These are phyloP conservation scores for Aspidoscelis tigris DNA, from an alignment of 2,113 vertebrate genomes.

Conservation along the genomic window DNA sequence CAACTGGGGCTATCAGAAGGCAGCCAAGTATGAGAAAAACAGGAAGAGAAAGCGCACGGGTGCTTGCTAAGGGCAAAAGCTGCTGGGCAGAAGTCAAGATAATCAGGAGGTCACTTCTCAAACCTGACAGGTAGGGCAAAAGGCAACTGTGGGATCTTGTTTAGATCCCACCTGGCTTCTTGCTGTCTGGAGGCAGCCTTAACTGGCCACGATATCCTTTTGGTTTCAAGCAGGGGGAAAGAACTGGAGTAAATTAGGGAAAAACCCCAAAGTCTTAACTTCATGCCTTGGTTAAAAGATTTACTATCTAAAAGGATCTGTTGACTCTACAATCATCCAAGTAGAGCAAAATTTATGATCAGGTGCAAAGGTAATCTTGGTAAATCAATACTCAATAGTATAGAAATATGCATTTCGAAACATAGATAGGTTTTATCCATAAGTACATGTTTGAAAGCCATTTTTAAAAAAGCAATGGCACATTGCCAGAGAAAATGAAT, in stretches of 20 bases:
- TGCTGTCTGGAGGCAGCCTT: too few species aligned
- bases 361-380: conserved; percentile 21
- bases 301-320: neutral
- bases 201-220: neutral
- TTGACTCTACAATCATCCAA: conserved; percentile 3
- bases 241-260: neutral
- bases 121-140: too few species aligned
- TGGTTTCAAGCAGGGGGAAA: neutral
- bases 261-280: neutral
- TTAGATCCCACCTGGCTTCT: too few species aligned
- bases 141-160: too few species aligned
- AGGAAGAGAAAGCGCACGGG: too few species aligned
- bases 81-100: too few species aligned
- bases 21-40: too few species aligned
- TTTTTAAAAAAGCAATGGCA: conserved; percentile 10
- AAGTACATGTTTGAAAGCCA: conserved; percentile 10
- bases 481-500: neutral
- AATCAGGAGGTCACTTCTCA: too few species aligned
- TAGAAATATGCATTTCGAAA: neutral
- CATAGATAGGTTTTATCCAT: conserved; percentile 7
- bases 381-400: conserved; percentile 14
- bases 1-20: too few species aligned
- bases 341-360: conserved; percentile 14
- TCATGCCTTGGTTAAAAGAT: conserved; percentile 11
- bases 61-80: too few species aligned